These are phyloP conservation scores for Cylindroiulus punctatus DNA, from an alignment of 2,888 invertebrate species.

Conservation along the genomic window DNA sequence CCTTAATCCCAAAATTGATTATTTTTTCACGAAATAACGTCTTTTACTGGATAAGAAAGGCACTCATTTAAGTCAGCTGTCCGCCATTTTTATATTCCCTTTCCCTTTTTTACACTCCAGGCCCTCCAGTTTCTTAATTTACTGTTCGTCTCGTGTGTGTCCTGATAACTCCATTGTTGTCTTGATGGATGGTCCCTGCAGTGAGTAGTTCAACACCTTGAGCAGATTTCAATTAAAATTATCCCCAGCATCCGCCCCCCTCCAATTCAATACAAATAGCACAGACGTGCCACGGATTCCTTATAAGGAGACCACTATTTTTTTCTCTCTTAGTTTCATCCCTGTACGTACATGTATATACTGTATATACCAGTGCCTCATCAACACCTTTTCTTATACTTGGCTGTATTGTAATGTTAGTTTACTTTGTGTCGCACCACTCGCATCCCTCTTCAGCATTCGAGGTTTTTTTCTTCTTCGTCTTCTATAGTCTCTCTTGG, in stretches of 20 bases:
- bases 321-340: neutral
- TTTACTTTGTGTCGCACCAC: conserved; percentile 36
- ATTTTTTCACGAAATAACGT: conserved; percentile 1
- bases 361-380: conserved; percentile 19
- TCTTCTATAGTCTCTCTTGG: neutral
- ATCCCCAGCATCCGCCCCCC: conserved; percentile 44
- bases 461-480: neutral
- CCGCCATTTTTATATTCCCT: conserved; percentile 39
- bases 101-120: neutral
- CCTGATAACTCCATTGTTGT: conserved; percentile 53
- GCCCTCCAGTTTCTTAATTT: conserved; percentile 42
- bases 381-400: conserved; percentile 43
- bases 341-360: too few species aligned
- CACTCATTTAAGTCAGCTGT: neutral
- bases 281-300: conserved; percentile 48
- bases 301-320: neutral
- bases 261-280: conserved; percentile 52
- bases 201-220: conserved; percentile 50
- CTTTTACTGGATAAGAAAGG: neutral
- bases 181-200: conserved; percentile 53
- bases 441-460: neutral
- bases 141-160: conserved; percentile 35
- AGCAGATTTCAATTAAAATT: conserved; percentile 53
- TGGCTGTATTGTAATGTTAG: neutral
- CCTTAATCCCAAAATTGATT: conserved; percentile 5